These are phyloP conservation scores for Hyles euphorbiae DNA, from an alignment of 1,140 invertebrate genomes.

Conservation along the genomic window DNA sequence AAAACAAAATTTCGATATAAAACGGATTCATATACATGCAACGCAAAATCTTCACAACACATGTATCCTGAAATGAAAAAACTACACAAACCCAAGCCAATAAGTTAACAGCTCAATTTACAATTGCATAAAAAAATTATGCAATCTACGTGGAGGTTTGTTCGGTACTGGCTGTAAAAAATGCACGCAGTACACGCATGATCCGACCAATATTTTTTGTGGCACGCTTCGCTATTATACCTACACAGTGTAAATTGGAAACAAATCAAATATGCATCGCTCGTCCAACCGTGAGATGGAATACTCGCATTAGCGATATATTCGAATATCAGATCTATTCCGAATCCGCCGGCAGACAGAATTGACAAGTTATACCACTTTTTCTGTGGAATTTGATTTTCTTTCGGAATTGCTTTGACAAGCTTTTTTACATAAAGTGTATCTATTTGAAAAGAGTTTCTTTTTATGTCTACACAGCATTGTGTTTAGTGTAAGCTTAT, in stretches of 20 bases:
- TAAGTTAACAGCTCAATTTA: constrained; percentile 18
- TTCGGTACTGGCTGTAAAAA: constrained; percentile 3
- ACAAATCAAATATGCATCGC: constrained; percentile 71
- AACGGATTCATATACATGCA: too few relatives aligned
- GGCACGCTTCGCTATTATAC: constrained; percentile 30
- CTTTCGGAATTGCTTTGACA: constrained; percentile 15
- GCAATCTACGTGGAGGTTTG: constrained; percentile 17
- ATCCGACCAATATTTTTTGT: constrained; percentile 43
- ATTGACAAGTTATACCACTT: constrained; percentile 31
- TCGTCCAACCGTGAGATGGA: constrained; percentile 64
- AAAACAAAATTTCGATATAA: too few relatives aligned
- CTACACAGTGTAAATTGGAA: constrained; percentile 53
- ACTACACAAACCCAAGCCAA: constrained; percentile 8
- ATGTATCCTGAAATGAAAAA: background rate
- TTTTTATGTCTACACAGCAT: background rate
- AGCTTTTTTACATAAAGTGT: constrained; percentile 1
- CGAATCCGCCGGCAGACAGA: constrained; percentile 28
- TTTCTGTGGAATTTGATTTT: constrained; percentile 29
- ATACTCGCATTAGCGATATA: constrained; percentile 56
- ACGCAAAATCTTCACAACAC: too few relatives aligned
- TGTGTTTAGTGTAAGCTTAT: background rate
- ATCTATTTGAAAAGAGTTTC: background rate
- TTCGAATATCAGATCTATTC: constrained; percentile 36
- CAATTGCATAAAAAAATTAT: constrained; percentile 27
- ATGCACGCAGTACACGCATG: constrained; percentile 17